Base-by-base conservation (phyloP, 1,140 invertebrate genomes). In the Drosophila pseudoobscura region DNA sequence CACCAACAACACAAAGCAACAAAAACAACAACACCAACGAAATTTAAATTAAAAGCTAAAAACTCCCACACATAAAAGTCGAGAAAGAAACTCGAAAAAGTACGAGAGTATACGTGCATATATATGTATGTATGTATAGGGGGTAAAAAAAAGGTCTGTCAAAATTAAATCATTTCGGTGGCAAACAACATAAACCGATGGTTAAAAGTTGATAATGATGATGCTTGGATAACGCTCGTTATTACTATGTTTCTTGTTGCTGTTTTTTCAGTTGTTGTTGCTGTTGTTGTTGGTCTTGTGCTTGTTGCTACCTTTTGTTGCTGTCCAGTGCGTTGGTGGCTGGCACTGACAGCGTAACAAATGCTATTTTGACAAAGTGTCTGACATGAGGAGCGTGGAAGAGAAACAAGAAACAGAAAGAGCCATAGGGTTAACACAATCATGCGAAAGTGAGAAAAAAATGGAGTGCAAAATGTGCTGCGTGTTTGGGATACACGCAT, bases 91-190 rank as follows among this genome's bases (percentile, higher is more conserved):
- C 83, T 88, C 77, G 56, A 80, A 39, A 56, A 53, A 69, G 35
- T 39, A 39, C 35, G 3, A 39, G 11, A 39, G 35, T 11, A 59
- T 13, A 53, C 13, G 17, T 26, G 49, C 39, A 64, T 13, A 11
- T 39, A 39, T 64, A 15, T 15, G 15, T 15, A 51, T 15, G 15
- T 15, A 51, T 35, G 20, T 43, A 68, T 13, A 29, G 24, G 20
- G 45, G 49, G 26, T 49, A 26, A 76, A 84, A 83, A 82, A 87
- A 83, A 88, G 71, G 78, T 88, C 83, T 88, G 83, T 88, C 83
- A 88, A 88, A 88, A 88, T 88, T 88, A 88, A 88, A 88, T 88
- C 83, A 88, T 88, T 88, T 88, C 83, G 72, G 83, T 88, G 84
- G 83, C 83, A 88, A 80, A 88, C 83, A 88, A 83, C 83, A 83